Evolutionary conservation across 2,888 invertebrate genomes (phyloP).

Genomic region (Nephrotoma flavescens): DNA sequence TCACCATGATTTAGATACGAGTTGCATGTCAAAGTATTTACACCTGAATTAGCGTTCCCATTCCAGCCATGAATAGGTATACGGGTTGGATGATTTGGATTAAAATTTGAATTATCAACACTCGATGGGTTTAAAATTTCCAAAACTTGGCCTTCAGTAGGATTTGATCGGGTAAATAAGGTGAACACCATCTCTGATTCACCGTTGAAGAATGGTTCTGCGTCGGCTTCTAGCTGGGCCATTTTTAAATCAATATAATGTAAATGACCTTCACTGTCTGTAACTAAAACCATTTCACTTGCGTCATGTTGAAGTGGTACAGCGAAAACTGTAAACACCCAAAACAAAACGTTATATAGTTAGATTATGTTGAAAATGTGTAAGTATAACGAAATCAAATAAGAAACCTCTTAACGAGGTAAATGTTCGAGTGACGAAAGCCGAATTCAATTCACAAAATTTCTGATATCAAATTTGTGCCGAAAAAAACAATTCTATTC

Average conservation of each 20-base stretch:
- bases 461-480: no score
- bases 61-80: conserved; percentile 12
- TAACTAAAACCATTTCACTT: not conserved
- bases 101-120: not conserved
- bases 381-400: no score
- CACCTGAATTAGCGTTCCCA: conserved; percentile 18
- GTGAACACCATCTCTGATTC: not conserved
- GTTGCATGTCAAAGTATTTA: not conserved
- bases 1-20: conserved; percentile 40
- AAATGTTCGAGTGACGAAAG: no score
- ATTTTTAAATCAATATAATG: not conserved
- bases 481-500: no score
- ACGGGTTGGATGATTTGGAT: not conserved
- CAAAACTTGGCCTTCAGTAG: not conserved
- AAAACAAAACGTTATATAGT: no score
- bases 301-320: not conserved
- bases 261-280: not conserved
- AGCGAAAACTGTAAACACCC: not conserved
- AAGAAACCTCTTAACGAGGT: no score
- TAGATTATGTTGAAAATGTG: no score
- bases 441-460: no score
- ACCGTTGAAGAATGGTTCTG: not conserved
- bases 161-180: not conserved
- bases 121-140: not conserved
- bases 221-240: not conserved